Base-by-base conservation (phyloP, 92 coral and sea anemone genomes). In the Phenganax marumi region DNA sequence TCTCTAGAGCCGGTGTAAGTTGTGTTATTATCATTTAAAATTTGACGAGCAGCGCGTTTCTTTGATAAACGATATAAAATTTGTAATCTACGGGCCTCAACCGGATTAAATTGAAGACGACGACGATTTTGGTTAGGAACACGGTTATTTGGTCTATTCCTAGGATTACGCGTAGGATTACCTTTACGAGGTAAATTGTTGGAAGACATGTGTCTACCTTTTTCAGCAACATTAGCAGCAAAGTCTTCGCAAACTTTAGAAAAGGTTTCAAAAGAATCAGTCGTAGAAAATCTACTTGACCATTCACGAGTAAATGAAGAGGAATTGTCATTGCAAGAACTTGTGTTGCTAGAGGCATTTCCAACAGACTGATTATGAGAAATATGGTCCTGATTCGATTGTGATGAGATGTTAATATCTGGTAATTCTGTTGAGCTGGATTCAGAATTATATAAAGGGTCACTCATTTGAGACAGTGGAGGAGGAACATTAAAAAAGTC, bases 11-110 rank as follows among this genome's bases (percentile, higher is more conserved):
- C 79, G 0, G 62, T 10, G 14, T 51, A 74, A 12, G 79, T 7
- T 7, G 48, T 49, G 18, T 10, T 9, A 21, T n/a, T 74, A 8
- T 50, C 61, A 21, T 9, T 33, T 52, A 74, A 48, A 39, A 74
- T 51, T 8, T 51, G 39, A 12, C 79, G 61, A 16, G 49, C 49
- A 17, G 79, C 79, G 22, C 79, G 79, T 14, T 75, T 75, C 22
- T 75, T 75, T 14, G 80, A 52, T 0, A 52, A 5, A 2, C 65
- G 80, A 33, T 75, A 75, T 21, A 75, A 25, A 2, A 17, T 24
- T 22, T 75, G 65, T 3, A 75, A 6, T 6, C 58, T 24, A 0
- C 50, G 8, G 9, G 80, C 80, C 52, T 75, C 50, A 22, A 7
- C 7, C 0, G 80, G 80, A 49, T 75, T 75, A 43, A 52, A 75